Percentiles rank a stretch among this genome's conserved stretches.
Evolutionary conservation across 2,113 vertebrate genomes (phyloP).

Genomic region (Epinephelus cyanopodus): DNA sequence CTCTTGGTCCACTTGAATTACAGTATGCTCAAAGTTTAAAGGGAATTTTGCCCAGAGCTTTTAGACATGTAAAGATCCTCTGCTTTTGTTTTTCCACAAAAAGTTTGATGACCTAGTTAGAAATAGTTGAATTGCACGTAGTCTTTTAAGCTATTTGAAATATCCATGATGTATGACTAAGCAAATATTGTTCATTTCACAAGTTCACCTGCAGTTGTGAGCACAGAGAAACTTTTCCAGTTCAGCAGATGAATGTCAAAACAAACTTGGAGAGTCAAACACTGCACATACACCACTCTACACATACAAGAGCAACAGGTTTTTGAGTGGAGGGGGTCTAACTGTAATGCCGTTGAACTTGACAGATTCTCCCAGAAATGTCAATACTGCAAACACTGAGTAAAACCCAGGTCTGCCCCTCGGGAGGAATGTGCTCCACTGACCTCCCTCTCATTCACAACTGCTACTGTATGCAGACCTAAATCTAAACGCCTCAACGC

Average conservation of each 20-base stretch:
- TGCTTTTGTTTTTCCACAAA: neutral
- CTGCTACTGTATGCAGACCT: neutral
- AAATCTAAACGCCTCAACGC: slow-evolving; percentile 5
- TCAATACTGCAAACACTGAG: no score
- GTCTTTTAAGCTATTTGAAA: no score
- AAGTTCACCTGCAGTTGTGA: neutral
- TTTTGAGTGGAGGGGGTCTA: neutral
- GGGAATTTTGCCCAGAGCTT: neutral
- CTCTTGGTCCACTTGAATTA: no score
- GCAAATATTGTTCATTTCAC: neutral
- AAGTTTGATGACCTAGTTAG: neutral
- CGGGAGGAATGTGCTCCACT: slow-evolving; percentile 34
- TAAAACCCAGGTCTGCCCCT: neutral
- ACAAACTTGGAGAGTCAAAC: neutral
- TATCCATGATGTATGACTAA: neutral
- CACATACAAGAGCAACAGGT: neutral
- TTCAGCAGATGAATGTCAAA: neutral
- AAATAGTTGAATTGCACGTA: no score
- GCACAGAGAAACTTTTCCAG: neutral
- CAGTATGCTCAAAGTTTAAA: no score
- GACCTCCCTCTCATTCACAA: slow-evolving; percentile 47
- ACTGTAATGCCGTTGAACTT: no score
- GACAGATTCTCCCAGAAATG: neutral
- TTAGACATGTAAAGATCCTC: neutral
- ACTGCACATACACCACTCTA: neutral